Base-by-base conservation (phyloP, 2,113 vertebrate species). In the Erpornis zantholeuca region DNA sequence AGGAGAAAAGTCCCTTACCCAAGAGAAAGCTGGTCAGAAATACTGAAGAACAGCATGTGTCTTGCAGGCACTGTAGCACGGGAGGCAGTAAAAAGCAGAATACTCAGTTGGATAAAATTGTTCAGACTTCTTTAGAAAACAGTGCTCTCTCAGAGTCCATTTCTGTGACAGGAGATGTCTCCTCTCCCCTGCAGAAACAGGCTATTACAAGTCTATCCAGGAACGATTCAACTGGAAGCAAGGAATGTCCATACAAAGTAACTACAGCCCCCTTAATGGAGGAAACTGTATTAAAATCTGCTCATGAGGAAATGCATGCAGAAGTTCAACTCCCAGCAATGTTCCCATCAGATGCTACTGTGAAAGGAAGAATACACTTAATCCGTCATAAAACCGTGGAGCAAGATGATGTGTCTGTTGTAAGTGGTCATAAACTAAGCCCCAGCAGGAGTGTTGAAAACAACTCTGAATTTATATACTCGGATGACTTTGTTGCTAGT, bases 401-500 rank as follows among this genome's bases (percentile, higher is more conserved):
- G 31, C 86, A 66, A 10, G 71, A 93, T 94, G 84, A 96, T 61
- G 42, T 12, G 7, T 82, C 40, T 36, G 25, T 71, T 72, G 1
- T 8, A 50, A 86, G 75, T 57, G 82, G 75, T 75, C 80, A 40
- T 36, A 86, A 92, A 68, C 47, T 25, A 53, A 96, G 90, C 68
- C 57, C 75, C 71, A 95, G 75, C 22, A 94, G 79, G 20, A 96
- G 68, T 28, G 45, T n/a, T 82, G 97, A 96, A 73, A 97, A 92
- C 82, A 88, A 80, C 86, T 96, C 91, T 36, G 96, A 97, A 76
- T 94, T 94, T 19, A 96, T 94, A 17, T 96, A 97, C 64, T 98
- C 98, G 7, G 97, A 97, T 81, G 98, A 98, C 81, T 97, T 98
- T 3, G 2, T 95, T 53, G 92, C 77, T 68, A 98, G 97, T 81